phyloP scores from a whole-genome alignment of 2,888 invertebrate species.

The Anticlea derivata region DNA sequence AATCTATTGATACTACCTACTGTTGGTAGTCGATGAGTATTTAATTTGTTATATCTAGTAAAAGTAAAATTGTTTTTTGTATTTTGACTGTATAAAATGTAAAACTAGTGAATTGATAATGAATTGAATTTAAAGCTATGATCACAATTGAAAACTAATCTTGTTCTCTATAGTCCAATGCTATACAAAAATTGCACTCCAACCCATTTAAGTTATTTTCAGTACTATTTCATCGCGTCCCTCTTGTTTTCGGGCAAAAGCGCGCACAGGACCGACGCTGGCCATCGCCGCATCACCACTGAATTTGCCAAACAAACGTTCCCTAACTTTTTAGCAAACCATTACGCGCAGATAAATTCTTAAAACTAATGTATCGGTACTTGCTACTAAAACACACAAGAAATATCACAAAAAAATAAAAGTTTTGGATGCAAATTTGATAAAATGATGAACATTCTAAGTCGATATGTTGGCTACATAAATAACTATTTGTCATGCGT shows the following conservation, averaged over 20 bases:
- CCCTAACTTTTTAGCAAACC: conserved; percentile 46
- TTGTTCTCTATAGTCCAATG: neutral
- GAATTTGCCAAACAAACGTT: conserved; percentile 50
- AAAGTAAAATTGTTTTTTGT: too few species aligned
- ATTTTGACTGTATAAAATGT: too few species aligned
- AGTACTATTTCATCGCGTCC: conserved; percentile 20
- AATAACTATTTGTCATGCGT: conserved; percentile 20
- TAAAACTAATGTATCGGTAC: conserved; percentile 1
- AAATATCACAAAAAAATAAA: neutral
- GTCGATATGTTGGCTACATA: conserved; percentile 6
- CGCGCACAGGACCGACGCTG: conserved; percentile 64
- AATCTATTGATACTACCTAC: too few species aligned
- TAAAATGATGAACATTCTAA: conserved; percentile 21
- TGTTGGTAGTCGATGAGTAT: too few species aligned
- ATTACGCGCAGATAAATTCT: conserved; percentile 29
- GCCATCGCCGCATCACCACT: conserved; percentile 69
- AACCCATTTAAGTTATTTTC: conserved; percentile 3
- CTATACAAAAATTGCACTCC: neutral
- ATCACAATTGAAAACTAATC: neutral
- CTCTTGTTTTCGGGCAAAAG: conserved; percentile 30
- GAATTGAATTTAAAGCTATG: neutral
- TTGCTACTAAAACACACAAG: neutral
- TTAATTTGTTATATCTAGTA: too few species aligned
- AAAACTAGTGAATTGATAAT: too few species aligned
- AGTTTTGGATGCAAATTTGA: neutral